Evolutionary conservation across 2,113 vertebrate species (phyloP).

Genomic region (Pollimyrus isidori): DNA sequence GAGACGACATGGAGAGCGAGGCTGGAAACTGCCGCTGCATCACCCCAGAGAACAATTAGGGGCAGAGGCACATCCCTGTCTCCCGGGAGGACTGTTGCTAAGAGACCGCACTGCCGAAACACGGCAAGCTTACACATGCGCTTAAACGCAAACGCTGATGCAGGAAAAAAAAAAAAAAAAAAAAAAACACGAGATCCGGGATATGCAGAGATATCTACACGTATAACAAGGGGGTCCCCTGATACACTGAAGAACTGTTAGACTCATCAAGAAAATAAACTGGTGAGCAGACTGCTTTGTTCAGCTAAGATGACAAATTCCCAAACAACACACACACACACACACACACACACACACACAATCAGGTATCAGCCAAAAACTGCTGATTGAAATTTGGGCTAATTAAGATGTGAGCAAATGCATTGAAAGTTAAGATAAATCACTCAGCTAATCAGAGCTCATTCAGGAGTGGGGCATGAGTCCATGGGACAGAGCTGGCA

Average conservation of each 20-base stretch:
- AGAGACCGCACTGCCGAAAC: background rate
- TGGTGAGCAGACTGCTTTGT: background rate
- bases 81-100: slow-evolving; percentile 15
- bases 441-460: background rate
- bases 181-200: background rate
- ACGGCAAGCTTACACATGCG: background rate
- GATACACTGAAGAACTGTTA: background rate
- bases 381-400: background rate
- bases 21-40: background rate
- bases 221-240: background rate
- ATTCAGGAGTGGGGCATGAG: background rate
- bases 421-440: background rate
- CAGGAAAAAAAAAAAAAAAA: background rate
- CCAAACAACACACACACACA: background rate
- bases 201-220: background rate
- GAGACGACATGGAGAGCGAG: background rate
- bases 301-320: background rate
- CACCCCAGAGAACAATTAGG: slow-evolving; percentile 22
- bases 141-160: background rate
- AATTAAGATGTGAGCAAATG: background rate
- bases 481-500: background rate
- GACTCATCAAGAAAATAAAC: background rate
- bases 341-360: background rate
- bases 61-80: background rate
- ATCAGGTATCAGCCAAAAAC: background rate